These are phyloP conservation scores for Asarcornis scutulata DNA, from an alignment of 2,113 vertebrate species.

Conservation along the genomic window DNA sequence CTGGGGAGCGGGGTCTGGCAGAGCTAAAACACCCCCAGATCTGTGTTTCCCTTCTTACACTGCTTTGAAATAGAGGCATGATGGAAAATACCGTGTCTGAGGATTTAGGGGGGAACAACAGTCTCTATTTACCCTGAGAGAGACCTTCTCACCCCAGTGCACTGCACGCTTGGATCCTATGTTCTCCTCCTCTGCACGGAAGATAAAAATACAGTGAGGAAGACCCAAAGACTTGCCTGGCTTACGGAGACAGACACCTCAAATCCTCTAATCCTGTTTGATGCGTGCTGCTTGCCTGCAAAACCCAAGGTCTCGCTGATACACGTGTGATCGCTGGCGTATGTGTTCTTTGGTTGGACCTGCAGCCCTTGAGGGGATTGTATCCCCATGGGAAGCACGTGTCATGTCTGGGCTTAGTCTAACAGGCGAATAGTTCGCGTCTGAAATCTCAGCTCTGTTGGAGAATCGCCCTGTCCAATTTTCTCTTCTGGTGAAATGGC, in stretches of 20 bases:
- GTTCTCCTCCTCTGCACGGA: not conserved
- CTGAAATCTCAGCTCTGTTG: accelerated
- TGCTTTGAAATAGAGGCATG: not conserved
- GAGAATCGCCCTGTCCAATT: not conserved
- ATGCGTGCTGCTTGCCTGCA: not conserved
- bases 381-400: not conserved
- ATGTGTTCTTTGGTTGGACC: not conserved
- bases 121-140: not conserved
- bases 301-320: accelerated
- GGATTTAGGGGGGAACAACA: not conserved
- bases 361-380: not conserved
- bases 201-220: not conserved
- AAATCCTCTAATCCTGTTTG: conserved; percentile 30
- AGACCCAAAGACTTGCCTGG: not conserved
- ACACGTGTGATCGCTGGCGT: not conserved
- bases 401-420: not conserved
- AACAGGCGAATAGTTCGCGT: not conserved
- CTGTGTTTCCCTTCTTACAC: not conserved
- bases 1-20: not conserved
- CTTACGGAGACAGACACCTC: not conserved
- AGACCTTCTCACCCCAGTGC: not conserved
- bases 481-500: not conserved
- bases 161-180: not conserved
- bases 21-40: not conserved
- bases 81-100: not conserved